Conservation (phyloP, 2,113 vertebrate genomes). For the Felis chaus region DNA sequence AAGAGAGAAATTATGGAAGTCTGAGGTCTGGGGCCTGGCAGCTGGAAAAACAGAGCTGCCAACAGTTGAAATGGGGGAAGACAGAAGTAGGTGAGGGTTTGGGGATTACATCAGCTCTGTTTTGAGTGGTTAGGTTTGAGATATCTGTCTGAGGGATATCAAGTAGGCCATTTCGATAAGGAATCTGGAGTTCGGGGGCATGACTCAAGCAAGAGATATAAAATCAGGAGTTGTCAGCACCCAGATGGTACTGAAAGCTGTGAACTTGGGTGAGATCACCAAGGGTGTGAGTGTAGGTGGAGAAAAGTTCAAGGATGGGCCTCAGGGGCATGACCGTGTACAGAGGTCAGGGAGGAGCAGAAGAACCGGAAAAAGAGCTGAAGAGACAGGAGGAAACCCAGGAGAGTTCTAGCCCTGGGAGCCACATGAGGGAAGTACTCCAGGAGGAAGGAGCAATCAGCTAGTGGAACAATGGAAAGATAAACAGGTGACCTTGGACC, state of each 20-base stretch:
- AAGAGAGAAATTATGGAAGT: rapidly evolving
- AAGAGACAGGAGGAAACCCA: neutral
- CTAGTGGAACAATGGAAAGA: neutral
- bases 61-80: neutral
- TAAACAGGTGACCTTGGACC: neutral
- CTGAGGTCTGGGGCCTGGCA: neutral
- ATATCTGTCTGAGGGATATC: neutral
- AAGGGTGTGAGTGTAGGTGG: neutral
- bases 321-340: neutral
- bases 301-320: slow-evolving; percentile 22
- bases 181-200: neutral
- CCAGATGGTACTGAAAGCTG: neutral
- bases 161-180: neutral
- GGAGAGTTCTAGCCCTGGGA: neutral
- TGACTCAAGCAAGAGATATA: slow-evolving; percentile 40
- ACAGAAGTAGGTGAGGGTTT: neutral
- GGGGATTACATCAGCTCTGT: neutral
- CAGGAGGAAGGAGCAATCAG: neutral
- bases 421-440: neutral
- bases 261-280: slow-evolving; percentile 21
- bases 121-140: neutral
- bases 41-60: neutral
- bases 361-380: neutral
- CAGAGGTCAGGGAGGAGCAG: neutral
- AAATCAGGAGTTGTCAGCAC: neutral